Evolutionary conservation across 2,888 invertebrate species (phyloP).

Genomic region (Erebia palarica): DNA sequence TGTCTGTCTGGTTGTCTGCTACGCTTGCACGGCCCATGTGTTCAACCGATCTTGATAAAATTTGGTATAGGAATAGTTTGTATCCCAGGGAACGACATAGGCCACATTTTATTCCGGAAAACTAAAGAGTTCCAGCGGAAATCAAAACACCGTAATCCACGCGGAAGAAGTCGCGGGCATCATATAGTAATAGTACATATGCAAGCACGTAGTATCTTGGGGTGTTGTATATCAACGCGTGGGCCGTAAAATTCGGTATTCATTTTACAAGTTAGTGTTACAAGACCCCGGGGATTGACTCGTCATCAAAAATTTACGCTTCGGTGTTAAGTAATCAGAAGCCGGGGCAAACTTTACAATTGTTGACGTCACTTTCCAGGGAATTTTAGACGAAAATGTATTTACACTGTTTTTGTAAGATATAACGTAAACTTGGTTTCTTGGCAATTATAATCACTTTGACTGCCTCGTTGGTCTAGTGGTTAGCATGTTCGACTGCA

Average conservation of each 20-base stretch:
- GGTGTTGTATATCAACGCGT: constrained; percentile 36
- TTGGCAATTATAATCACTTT: not conserved
- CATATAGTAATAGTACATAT: too few species aligned
- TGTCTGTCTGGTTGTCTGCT: too few species aligned
- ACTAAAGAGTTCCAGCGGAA: too few species aligned
- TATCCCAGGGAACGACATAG: too few species aligned
- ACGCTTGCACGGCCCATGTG: too few species aligned
- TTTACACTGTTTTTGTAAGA: not conserved
- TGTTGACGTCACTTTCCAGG: constrained; percentile 19
- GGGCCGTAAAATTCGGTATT: constrained; percentile 62
- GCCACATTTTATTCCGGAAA: too few species aligned
- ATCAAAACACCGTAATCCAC: too few species aligned
- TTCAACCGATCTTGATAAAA: too few species aligned
- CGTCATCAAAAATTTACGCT: constrained; percentile 31
- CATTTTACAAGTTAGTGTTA: constrained; percentile 68
- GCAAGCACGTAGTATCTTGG: not conserved
- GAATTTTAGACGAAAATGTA: constrained; percentile 3
- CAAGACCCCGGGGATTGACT: constrained; percentile 47
- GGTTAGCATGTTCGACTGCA: not conserved
- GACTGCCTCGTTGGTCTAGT: not conserved
- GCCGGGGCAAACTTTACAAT: constrained; percentile 18
- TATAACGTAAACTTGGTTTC: not conserved
- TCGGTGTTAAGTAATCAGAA: constrained; percentile 25
- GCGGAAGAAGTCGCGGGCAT: too few species aligned
- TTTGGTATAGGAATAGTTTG: too few species aligned